Percentiles rank a stretch among this genome's conserved stretches.
These are phyloP conservation scores for Rhingia campestris DNA, from an alignment of 2,888 invertebrate species.

Conservation along the genomic window DNA sequence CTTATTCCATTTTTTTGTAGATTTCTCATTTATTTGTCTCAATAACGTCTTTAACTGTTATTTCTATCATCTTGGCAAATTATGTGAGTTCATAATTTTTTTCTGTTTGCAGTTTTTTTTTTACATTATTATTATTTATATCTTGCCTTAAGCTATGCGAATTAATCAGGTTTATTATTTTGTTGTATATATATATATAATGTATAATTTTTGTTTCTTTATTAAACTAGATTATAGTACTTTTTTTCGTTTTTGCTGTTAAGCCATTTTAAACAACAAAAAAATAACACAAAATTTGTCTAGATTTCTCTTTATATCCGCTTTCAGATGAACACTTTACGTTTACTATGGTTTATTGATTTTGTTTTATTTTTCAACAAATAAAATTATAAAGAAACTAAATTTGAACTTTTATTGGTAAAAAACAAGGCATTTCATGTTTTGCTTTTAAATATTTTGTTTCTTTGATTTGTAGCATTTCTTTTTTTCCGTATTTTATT, in stretches of 20 bases:
- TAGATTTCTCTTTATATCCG: slow-evolving; percentile 56
- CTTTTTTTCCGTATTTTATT: slow-evolving; percentile 25
- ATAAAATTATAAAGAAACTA: slow-evolving; percentile 42
- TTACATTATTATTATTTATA: background rate
- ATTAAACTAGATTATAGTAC: slow-evolving; percentile 71
- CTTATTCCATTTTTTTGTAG: slow-evolving; percentile 27
- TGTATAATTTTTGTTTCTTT: slow-evolving; percentile 13
- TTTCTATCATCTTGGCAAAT: background rate
- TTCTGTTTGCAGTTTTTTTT: slow-evolving; percentile 4
- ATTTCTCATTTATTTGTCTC: slow-evolving; percentile 29
- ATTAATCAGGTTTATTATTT: slow-evolving; percentile 54
- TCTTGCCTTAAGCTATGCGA: slow-evolving; percentile 46
- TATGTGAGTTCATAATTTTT: slow-evolving; percentile 6
- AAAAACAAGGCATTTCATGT: slow-evolving; percentile 74
- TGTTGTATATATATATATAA: slow-evolving; percentile 35
- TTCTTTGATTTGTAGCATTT: slow-evolving; percentile 73
- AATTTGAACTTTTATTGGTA: slow-evolving; percentile 68
- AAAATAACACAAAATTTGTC: slow-evolving; percentile 55
- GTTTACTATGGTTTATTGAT: slow-evolving; percentile 61
- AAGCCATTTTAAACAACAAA: slow-evolving; percentile 44
- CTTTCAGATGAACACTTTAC: slow-evolving; percentile 60
- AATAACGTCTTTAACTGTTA: background rate
- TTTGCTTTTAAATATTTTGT: slow-evolving; percentile 42
- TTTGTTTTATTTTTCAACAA: slow-evolving; percentile 37
- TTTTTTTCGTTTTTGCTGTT: slow-evolving; percentile 54